Base-by-base conservation (phyloP, 1,140 invertebrate genomes). In the Lysiphlebus fabarum region DNA sequence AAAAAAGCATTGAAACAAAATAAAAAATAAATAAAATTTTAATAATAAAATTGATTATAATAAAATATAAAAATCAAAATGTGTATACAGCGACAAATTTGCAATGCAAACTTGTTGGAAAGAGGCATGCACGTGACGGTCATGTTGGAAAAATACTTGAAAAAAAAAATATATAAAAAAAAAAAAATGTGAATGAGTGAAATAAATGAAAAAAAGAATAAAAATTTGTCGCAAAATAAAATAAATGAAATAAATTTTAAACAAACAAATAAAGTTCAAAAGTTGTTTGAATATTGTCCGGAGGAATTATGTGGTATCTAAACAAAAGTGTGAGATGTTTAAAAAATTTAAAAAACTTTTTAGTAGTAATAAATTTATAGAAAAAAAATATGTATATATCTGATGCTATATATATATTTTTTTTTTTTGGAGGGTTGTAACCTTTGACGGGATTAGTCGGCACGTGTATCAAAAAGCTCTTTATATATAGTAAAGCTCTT, bases 61-160 rank as follows among this genome's bases (percentile, higher is more conserved):
- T 10, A 10, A n/a, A 38, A 51, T 58, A 58, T 58, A 57, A 63
- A 63, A 58, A 17, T 53, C 54, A 17, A 48, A 63, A 60, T 56
- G 45, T 47, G 7, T 58, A 58, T 38, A 48, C n/a, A 14, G 56
- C 53, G 55, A 34, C 47, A 36, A 57, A 63, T 63, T 59, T 63
- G 58, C 62, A 60, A 54, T 63, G 58, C 58, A 63, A 60, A 58
- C 56, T 47, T 54, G n/a, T n/a, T n/a, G n/a, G n/a, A n/a, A n/a
- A n/a, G n/a, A n/a, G n/a, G n/a, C n/a, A n/a, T n/a, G n/a, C n/a
- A n/a, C n/a, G n/a, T n/a, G 54, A 44, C 34, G 49, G 36, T 51
- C 38, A 12, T 12, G 49, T 38, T n/a, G 9, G 34, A 33, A 14
- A 37, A 51, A 51, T 34, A 36, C 49, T 37, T 36, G 11, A 33